Conservation (phyloP, 2,888 invertebrate species). For the Cyclophora punctaria region DNA sequence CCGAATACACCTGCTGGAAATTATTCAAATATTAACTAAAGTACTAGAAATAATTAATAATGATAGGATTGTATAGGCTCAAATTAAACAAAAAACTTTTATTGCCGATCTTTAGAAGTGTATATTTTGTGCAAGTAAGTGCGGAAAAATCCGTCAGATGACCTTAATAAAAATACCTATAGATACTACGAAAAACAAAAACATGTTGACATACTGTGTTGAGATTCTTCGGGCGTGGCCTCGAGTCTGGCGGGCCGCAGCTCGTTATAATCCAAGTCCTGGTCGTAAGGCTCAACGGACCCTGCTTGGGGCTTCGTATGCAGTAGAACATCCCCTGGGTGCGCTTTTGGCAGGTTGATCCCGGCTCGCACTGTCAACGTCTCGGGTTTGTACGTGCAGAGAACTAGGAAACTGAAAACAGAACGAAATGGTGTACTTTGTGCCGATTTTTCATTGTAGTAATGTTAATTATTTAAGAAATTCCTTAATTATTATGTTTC, state of each 20-base stretch:
- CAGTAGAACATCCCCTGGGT: constrained; percentile 64
- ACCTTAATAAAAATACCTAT: too few relatives aligned
- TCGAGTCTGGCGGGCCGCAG: constrained; percentile 65
- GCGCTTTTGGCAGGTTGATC: constrained; percentile 79
- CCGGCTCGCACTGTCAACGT: constrained; percentile 88
- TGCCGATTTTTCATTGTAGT: background rate
- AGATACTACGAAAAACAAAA: background rate
- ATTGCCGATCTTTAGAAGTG: too few relatives aligned
- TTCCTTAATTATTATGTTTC: too few relatives aligned
- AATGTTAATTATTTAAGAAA: background rate
- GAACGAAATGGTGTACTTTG: too few relatives aligned
- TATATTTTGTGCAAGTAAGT: too few relatives aligned
- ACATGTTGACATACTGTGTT: constrained; percentile 42
- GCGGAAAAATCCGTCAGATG: too few relatives aligned
- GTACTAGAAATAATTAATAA: too few relatives aligned
- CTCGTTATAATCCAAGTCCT: constrained; percentile 61
- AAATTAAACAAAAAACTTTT: too few relatives aligned
- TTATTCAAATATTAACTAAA: too few relatives aligned
- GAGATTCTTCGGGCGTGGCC: constrained; percentile 50
- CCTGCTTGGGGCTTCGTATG: constrained; percentile 55
- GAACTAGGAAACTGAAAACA: constrained; percentile 79
- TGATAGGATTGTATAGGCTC: too few relatives aligned
- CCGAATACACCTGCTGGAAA: constrained; percentile 53
- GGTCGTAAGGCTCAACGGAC: constrained; percentile 61
- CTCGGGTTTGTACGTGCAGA: constrained; percentile 88